Base-by-base conservation (phyloP, 2,888 invertebrate genomes). In the Volucella inflata region DNA sequence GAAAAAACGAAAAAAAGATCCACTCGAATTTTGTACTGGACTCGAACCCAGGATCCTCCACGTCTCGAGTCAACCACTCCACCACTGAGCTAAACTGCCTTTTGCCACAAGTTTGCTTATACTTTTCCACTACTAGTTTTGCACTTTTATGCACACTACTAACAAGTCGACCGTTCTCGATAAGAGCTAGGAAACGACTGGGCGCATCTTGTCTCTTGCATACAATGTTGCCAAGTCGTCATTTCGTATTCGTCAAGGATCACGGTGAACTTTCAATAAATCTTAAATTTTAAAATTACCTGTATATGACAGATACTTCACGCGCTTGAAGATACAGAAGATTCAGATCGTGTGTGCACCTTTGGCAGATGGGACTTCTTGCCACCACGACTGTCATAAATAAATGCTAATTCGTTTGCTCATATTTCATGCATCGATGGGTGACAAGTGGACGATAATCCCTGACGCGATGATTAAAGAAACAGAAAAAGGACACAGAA, bases 381-480 rank as follows among this genome's bases (percentile, higher is more conserved):
- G n/a, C 17, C 38, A 40, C 9, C 21, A 40, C 16, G 65, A 12
- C 51, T 40, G 50, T 65, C 65, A 51, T 40, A 65, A 51, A 17
- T 40, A 21, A 65, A 65, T 65, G 51, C 21, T 40, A 65, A 65
- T 65, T 51, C 65, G 2, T 38, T 57, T n/a, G 36, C 36, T 65
- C 40, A 12, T 30, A 46, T 44, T 30, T 62, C 30, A 36, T 46
- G 44, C 64, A 14, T 64, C 64, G 21, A 21, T 21, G 17, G 14
- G 65, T 65, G 51, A 65, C 65, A 65, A 65, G 51, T 51, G 51
- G 51, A 51, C 51, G 65, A 65, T 65, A 65, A 65, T 65, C 65
- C 38, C 30, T 30, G 30, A 6, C 30, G 16, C 3, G 51, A n/a
- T 51, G 51, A 65, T 65, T 65, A 40, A 40, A 36, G 38, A 51